These are phyloP conservation scores for Macroramphosus scolopax DNA, from an alignment of 2,797 vertebrate genomes.

Conservation along the genomic window DNA sequence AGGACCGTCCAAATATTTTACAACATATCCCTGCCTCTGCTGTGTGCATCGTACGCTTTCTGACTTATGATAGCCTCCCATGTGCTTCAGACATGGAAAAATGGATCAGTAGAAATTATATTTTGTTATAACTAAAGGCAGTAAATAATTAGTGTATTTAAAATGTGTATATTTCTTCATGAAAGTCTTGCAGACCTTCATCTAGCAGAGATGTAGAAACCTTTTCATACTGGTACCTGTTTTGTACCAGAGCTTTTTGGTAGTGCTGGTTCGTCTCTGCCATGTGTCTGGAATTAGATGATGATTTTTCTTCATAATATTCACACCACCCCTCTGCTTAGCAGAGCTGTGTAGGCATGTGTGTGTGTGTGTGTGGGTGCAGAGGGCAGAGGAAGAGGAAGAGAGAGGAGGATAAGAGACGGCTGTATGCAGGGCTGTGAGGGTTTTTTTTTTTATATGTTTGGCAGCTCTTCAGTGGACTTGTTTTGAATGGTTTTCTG, in stretches of 20 bases:
- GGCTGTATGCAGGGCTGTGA: conserved; percentile 26
- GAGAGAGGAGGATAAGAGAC: conserved; percentile 45
- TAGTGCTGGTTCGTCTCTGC: conserved; percentile 16
- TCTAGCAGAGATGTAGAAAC: too few relatives aligned
- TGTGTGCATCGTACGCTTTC: not conserved
- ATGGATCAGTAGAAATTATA: too few relatives aligned
- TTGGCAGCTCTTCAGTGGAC: conserved; percentile 46
- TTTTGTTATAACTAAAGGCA: too few relatives aligned
- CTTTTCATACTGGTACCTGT: too few relatives aligned
- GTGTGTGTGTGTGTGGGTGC: conserved; percentile 56
- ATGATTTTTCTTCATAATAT: conserved; percentile 22
- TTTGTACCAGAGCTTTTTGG: not conserved
- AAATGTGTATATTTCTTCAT: conserved; percentile 2
- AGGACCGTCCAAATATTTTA: conserved; percentile 17
- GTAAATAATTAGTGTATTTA: conserved; percentile 31
- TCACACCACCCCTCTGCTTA: conserved; percentile 18
- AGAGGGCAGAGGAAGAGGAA: conserved; percentile 38
- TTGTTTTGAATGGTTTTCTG: conserved; percentile 36
- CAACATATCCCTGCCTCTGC: not conserved
- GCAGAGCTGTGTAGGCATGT: conserved; percentile 52
- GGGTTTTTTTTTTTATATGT: conserved; percentile 34
- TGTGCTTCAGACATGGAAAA: too few relatives aligned
- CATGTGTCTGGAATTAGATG: conserved; percentile 28
- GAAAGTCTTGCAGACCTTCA: conserved; percentile 6
- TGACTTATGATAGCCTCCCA: too few relatives aligned